Evolutionary conservation across 2,888 invertebrate species (phyloP).

Genomic region (Yponomeuta cagnagella): DNA sequence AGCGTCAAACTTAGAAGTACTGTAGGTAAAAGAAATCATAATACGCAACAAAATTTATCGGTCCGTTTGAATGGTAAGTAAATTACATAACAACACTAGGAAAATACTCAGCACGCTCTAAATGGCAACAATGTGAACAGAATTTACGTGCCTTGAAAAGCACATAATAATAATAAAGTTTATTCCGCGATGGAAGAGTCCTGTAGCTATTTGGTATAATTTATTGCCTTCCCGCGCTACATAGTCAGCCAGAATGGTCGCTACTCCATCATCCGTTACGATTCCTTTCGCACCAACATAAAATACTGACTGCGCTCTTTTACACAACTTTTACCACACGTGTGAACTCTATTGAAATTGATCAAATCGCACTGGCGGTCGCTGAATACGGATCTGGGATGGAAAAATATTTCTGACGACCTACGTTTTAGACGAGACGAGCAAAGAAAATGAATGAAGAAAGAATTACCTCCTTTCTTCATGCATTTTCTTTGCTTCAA

Average conservation of each 20-base stretch:
- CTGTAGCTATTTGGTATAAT: conserved; percentile 15
- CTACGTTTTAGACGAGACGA: too few relatives aligned
- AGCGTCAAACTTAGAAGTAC: too few relatives aligned
- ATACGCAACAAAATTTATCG: neutral
- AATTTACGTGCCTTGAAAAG: conserved; percentile 7
- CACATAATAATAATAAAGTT: conserved; percentile 10
- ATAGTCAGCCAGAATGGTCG: conserved; percentile 13
- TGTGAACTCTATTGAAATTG: neutral
- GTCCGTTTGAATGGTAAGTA: neutral
- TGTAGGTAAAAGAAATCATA: too few relatives aligned
- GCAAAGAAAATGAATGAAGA: too few relatives aligned
- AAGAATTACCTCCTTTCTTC: too few relatives aligned
- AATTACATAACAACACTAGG: neutral
- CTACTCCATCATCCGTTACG: conserved; percentile 7
- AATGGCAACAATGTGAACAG: neutral
- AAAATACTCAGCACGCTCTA: neutral
- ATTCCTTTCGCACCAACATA: conserved; percentile 9
- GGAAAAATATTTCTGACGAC: neutral
- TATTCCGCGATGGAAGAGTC: conserved; percentile 14
- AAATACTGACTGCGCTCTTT: neutral
- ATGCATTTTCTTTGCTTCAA: too few relatives aligned
- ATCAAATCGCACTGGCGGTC: neutral
- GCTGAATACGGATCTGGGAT: neutral
- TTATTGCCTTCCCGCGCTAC: conserved; percentile 10
- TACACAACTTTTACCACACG: conserved; percentile 5